These are phyloP conservation scores for Eustalomyia histrio DNA, from an alignment of 2,888 invertebrate species.

Conservation along the genomic window DNA sequence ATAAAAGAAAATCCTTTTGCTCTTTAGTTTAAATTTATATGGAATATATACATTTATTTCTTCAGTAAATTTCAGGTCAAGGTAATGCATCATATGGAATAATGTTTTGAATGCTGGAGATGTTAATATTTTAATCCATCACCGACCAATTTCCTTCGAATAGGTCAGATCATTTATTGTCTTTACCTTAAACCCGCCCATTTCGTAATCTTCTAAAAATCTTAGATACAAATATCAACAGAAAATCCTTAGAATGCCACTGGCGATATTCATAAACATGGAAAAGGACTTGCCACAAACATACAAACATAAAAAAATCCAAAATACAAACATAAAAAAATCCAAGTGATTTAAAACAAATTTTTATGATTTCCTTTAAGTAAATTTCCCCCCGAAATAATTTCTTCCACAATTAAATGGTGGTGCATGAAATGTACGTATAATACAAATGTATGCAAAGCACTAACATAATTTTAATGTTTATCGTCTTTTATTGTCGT, in stretches of 20 bases:
- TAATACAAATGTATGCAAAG: slow-evolving; percentile 43
- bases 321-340: slow-evolving; percentile 38
- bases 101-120: too few relatives aligned
- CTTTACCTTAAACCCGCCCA: too few relatives aligned
- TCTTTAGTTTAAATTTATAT: not conserved
- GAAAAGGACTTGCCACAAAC: slow-evolving; percentile 30
- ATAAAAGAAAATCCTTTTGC: not conserved
- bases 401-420: slow-evolving; percentile 3
- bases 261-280: not conserved
- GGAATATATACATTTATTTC: not conserved
- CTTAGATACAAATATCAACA: not conserved
- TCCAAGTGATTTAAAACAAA: slow-evolving; percentile 50
- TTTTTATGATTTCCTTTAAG: slow-evolving; percentile 67
- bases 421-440: slow-evolving; percentile 10
- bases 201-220: too few relatives aligned
- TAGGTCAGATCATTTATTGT: too few relatives aligned
- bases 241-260: not conserved
- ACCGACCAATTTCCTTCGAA: too few relatives aligned
- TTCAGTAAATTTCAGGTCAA: not conserved
- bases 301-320: slow-evolving; percentile 34
- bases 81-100: not conserved
- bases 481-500: slow-evolving; percentile 79
- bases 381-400: slow-evolving; percentile 31
- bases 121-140: too few relatives aligned
- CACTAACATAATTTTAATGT: slow-evolving; percentile 77